Base-by-base conservation (phyloP, 2,113 vertebrate genomes). In the Nettapus auritus region DNA sequence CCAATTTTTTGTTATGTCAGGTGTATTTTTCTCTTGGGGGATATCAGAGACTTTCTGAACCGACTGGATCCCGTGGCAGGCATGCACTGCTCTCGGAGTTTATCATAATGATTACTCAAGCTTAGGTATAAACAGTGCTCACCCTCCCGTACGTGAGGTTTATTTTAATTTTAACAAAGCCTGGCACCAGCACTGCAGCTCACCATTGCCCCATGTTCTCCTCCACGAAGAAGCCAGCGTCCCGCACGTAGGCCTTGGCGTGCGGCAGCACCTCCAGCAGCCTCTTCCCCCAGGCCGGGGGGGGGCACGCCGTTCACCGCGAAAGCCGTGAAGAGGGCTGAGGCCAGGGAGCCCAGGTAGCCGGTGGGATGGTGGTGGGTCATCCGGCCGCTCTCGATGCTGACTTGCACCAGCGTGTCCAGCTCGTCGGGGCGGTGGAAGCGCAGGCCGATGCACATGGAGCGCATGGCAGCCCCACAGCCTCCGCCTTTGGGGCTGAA, bases 291-390 rank as follows among this genome's bases (percentile, higher is more conserved):
- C 98, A 99, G 34, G 98, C 96, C 5, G 1, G n/a, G 3, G 95
- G 95, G 93, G 14, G 98, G 94, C 59, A 94, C 95, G 2, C 87
- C 22, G 1, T 97, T 98, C 69, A 98, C 95, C 0, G 98, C 98
- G 0, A 98, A 98, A 5, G 98, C 95, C 0, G 98, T 97, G 87
- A 99, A 98, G 53, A 99, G 97, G 13, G 98, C 98, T 0, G 98
- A 97, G 8, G 82, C 97, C 44, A 99, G 77, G 53, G 98, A 96
- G 3, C 98, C 98, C 87, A 99, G 97, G 95, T 98, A 98, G 60
- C 98, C 98, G 0, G 98, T 98, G 34, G 98, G 98, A 28, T 99
- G 98, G 91, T 99, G 98, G 74, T 99, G 98, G 70, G 98, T 98
- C 98, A 99, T 98, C 21, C 98, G 98, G 8, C 98, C 98, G 0